Evolutionary conservation across 2,797 vertebrate species (phyloP).

Genomic region (Chloroceryle amazona): DNA sequence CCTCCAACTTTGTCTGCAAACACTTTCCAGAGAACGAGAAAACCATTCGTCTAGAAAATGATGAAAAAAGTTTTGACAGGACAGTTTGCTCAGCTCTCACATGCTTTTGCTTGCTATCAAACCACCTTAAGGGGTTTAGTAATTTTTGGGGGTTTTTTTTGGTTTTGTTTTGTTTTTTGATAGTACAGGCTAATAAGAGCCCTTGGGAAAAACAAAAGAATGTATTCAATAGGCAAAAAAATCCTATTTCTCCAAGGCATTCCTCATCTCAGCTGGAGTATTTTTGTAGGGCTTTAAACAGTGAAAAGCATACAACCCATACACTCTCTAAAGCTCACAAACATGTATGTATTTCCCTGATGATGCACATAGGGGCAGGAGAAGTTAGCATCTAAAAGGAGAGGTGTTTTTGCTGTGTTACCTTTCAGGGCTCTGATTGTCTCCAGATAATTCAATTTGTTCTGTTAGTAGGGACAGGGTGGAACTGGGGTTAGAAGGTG

Average conservation of each 20-base stretch:
- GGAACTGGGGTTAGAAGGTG: slow-evolving; percentile 9
- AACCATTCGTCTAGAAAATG: not conserved
- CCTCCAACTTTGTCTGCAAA: not conserved
- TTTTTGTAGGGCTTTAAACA: not conserved
- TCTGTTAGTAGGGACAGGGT: not conserved
- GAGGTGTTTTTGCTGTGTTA: not conserved
- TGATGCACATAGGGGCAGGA: not conserved
- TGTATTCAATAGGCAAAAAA: not conserved
- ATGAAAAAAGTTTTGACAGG: not conserved
- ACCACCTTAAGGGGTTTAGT: not conserved
- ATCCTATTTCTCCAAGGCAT: not conserved
- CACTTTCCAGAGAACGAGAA: not conserved
- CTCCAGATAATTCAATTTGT: slow-evolving; percentile 33
- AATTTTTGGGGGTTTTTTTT: not conserved
- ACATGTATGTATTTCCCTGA: not conserved
- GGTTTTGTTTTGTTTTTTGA: not conserved
- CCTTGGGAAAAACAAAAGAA: not conserved
- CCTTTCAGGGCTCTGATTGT: not conserved
- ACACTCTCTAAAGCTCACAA: not conserved
- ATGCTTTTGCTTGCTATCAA: not conserved
- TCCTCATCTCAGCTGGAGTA: not conserved
- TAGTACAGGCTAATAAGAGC: not conserved
- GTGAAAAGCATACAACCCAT: not conserved
- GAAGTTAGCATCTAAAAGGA: not conserved
- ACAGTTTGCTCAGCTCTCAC: not conserved